Conservation (phyloP, 2,113 vertebrate genomes). For the Prionailurus viverrinus region DNA sequence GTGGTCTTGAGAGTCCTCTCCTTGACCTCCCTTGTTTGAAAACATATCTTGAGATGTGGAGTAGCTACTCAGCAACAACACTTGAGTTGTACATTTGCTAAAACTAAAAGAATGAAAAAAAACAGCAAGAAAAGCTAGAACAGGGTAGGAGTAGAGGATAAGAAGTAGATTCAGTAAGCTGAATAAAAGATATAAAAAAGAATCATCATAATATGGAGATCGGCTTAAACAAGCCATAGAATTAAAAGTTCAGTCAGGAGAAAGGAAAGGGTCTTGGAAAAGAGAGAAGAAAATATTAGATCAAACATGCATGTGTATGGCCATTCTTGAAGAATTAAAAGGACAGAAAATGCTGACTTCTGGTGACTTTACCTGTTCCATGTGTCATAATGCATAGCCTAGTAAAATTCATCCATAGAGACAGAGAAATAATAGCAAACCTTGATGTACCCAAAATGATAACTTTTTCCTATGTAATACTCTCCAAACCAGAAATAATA, state of each 20-base stretch:
- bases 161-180: neutral
- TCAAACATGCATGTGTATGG: neutral
- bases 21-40: neutral
- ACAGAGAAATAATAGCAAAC: neutral
- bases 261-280: neutral
- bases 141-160: accelerated
- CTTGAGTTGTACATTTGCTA: neutral
- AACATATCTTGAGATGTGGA: neutral
- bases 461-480: neutral
- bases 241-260: neutral
- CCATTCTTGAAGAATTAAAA: neutral
- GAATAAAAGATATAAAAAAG: neutral
- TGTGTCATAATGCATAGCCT: neutral
- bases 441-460: accelerated
- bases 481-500: neutral
- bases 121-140: neutral
- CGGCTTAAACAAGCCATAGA: neutral
- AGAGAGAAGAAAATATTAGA: neutral
- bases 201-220: neutral
- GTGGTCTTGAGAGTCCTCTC: neutral
- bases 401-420: neutral
- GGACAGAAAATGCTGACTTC: neutral
- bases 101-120: neutral
- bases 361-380: neutral
- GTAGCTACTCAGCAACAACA: neutral